These are phyloP conservation scores for Aporophyla lueneburgensis DNA, from an alignment of 2,888 invertebrate genomes.

Conservation along the genomic window DNA sequence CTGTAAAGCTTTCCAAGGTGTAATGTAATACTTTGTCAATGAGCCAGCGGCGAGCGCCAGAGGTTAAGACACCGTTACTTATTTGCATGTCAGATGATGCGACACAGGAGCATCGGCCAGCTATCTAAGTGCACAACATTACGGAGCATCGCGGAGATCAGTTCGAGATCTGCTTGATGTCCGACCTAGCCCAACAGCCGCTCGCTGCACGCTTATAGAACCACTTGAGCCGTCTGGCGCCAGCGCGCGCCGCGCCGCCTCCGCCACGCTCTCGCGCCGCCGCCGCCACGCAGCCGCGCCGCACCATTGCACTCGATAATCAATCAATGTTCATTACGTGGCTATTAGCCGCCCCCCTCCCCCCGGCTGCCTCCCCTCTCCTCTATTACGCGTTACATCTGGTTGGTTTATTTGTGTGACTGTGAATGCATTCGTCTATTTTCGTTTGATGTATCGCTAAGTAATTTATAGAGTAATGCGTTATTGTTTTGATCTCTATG, in stretches of 20 bases:
- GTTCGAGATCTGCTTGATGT: constrained; percentile 63
- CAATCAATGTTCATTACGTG: constrained; percentile 80
- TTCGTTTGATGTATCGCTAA: constrained; percentile 64
- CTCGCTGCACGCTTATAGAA: constrained; percentile 73
- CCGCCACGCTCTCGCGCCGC: constrained; percentile 60
- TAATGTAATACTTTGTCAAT: constrained; percentile 33
- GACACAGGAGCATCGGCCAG: background rate
- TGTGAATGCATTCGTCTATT: constrained; percentile 63
- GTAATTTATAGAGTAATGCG: constrained; percentile 62
- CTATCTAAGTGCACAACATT: background rate
- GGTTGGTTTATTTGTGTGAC: constrained; percentile 62
- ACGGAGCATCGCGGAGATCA: constrained; percentile 37
- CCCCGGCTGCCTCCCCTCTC: constrained; percentile 18
- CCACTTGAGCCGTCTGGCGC: constrained; percentile 77
- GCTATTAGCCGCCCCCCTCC: constrained; percentile 52
- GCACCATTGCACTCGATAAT: constrained; percentile 80
- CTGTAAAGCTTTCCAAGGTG: constrained; percentile 19
- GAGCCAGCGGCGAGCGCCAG: constrained; percentile 18
- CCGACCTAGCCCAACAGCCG: constrained; percentile 76
- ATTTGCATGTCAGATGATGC: constrained; percentile 11
- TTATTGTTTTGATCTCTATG: constrained; percentile 62
- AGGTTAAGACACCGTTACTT: constrained; percentile 24
- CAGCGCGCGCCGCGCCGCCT: constrained; percentile 39
- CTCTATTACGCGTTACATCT: constrained; percentile 53
- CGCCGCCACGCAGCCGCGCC: constrained; percentile 19